Base-by-base conservation (phyloP, 2,888 invertebrate species). In the Lamellibrachia satsuma region DNA sequence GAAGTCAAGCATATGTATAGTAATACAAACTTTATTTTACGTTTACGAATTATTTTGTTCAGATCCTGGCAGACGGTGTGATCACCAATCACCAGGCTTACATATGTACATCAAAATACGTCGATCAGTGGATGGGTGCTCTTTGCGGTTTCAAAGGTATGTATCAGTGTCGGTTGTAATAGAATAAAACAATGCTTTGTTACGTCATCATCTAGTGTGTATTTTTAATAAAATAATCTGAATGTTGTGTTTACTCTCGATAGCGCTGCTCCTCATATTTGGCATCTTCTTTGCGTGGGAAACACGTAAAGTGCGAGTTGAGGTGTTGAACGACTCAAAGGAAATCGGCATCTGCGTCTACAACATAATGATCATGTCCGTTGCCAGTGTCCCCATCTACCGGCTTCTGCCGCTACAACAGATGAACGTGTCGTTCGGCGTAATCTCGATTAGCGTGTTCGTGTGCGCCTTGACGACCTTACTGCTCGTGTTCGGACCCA, bases 211-310 rank as follows among this genome's bases (percentile, higher is more conserved):
- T 15, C 22, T 92, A 55, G 22, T 51, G 39, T 39, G 0, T 39
- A 39, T 39, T 39, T 39, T 39, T 39, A 39, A 39, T 39, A 39
- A 39, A 39, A 39, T 39, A 39, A 39, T 52, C 22, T 90, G 51
- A 52, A 52, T 57, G 7, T 57, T 39, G 15, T 91, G 9, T n/a
- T 55, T 90, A 60, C 22, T 90, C 39, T 39, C 52, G 75, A 22
- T 39, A 93, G 93, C 90, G 8, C 60, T 93, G 60, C 51, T 93
- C 39, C 57, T 93, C 51, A 93, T 93, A 11, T 93, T 93, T 75
- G 93, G 93, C 27, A 93, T 93, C 15, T 93, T 93, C 90, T 93
- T 93, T 55, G 93, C 93, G n/a, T 93, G 93, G 93, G 93, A 93
- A 90, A 93, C 93, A 22, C 92, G 93, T 2, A 93, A 93, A 75